Evolutionary conservation across 2,888 invertebrate genomes (phyloP), one percentile per base, ranked within the genome.

Genomic region (Lissocephala sabroskyi): DNA sequence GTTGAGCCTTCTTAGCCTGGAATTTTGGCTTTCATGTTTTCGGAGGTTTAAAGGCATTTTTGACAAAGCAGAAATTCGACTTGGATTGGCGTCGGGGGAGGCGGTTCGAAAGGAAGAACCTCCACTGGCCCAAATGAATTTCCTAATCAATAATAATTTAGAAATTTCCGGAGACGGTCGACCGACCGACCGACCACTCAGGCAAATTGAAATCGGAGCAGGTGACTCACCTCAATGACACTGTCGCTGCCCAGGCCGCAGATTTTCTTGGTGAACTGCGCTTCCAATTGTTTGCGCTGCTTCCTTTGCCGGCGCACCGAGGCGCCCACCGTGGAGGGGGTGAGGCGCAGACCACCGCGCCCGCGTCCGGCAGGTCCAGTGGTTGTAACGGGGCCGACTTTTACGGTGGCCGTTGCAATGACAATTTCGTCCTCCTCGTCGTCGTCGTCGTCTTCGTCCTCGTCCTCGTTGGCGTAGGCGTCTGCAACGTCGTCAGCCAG

Each of bases 391-490:
- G 63, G 67, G 32, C 67, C 42, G 51, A 54, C 43, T 43, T 56
- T 50, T 45, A 63, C 57, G 52, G 64, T 52, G 44, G 68, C 60
- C 19, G 71, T 60, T 33, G 79, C 74, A 62, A 75, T 67, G 40
- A 81, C 67, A 62, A 79, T 71, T 56, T 78, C 77, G 67, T 79
- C 76, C 49, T 86, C 79, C 43, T 78, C 73, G 52, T 79, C 76
- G 64, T 79, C 76, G 57, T 66, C 66, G 62, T 58, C 70, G 45
- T 53, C 65, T 30, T 30, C 61, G 61, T 41, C 58, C 36, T 56
- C 58, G 46, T 26, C 35, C 6, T 16, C 64, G 55, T 66, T 56
- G 53, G 56, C 62, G 61, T 74, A 64, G 18, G 57, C 65, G 56
- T 71, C 79, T 45, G 79, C 63, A 23, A 41, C 30, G 32, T 37